These are phyloP conservation scores for Aurelia aurita DNA, from an alignment of 30 jellyfish, hydroid and myxozoan genomes.

Conservation along the genomic window DNA sequence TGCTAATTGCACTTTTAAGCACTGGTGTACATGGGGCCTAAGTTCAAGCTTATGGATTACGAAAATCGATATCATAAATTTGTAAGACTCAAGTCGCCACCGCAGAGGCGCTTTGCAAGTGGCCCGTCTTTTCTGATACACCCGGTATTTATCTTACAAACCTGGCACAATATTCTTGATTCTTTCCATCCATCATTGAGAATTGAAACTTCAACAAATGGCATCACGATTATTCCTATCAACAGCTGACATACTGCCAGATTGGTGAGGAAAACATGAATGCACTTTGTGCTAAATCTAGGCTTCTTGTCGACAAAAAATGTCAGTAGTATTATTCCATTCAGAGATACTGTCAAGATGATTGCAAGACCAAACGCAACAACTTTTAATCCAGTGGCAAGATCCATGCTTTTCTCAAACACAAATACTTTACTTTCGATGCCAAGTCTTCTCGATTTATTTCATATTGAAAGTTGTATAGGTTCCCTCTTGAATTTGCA, in stretches of 20 bases:
- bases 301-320: conserved; percentile 38
- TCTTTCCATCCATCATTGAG: conserved; percentile 58
- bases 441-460: background rate
- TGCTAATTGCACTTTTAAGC: too few relatives aligned
- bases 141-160: background rate
- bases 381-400: conserved; percentile 30
- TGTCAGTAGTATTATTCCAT: conserved; percentile 35
- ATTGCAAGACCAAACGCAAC: conserved; percentile 50
- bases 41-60: too few relatives aligned
- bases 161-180: conserved; percentile 58
- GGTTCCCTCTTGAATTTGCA: too few relatives aligned
- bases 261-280: conserved; percentile 58
- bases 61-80: too few relatives aligned
- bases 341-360: conserved; percentile 43
- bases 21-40: too few relatives aligned
- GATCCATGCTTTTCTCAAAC: conserved; percentile 21
- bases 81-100: too few relatives aligned
- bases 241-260: conserved; percentile 74
- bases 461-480: too few relatives aligned
- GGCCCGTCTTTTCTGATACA: too few relatives aligned
- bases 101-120: too few relatives aligned
- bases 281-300: conserved; percentile 48
- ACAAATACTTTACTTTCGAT: background rate
- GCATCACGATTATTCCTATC: conserved; percentile 72
- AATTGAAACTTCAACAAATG: conserved; percentile 59